Evolutionary conservation across 2,888 invertebrate species (phyloP).

Genomic region (Syrphus vitripennis): DNA sequence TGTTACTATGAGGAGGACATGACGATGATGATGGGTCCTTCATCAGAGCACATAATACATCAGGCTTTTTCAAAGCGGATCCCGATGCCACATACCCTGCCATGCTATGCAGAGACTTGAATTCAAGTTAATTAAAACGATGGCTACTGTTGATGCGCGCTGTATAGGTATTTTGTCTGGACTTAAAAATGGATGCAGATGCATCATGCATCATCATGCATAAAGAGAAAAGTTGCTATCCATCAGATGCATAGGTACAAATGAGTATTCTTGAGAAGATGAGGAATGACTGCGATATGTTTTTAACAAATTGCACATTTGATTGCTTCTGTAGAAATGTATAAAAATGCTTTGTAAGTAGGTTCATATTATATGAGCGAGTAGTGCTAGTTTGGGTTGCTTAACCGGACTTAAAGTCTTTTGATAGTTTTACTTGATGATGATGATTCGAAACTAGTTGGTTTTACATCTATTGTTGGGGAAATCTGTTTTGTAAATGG

Average conservation of each 20-base stretch:
- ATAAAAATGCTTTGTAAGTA: not conserved
- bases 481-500: no score
- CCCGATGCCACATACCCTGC: conserved; percentile 33
- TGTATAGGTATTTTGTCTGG: not conserved
- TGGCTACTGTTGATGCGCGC: conserved; percentile 59
- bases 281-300: conserved; percentile 31
- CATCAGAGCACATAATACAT: not conserved
- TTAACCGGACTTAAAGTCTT: not conserved
- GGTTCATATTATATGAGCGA: not conserved
- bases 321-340: conserved; percentile 53
- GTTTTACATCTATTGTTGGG: no score
- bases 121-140: conserved; percentile 69
- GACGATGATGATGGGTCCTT: not conserved
- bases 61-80: conserved; percentile 27
- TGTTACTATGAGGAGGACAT: not conserved
- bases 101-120: conserved; percentile 20
- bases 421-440: not conserved
- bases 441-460: not conserved
- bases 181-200: not conserved
- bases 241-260: conserved; percentile 7
- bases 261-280: conserved; percentile 18
- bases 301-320: conserved; percentile 39
- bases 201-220: not conserved
- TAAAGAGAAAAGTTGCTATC: conserved; percentile 3
- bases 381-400: not conserved